Base-by-base conservation (phyloP, 2,797 vertebrate species). In the Mycteria americana region DNA sequence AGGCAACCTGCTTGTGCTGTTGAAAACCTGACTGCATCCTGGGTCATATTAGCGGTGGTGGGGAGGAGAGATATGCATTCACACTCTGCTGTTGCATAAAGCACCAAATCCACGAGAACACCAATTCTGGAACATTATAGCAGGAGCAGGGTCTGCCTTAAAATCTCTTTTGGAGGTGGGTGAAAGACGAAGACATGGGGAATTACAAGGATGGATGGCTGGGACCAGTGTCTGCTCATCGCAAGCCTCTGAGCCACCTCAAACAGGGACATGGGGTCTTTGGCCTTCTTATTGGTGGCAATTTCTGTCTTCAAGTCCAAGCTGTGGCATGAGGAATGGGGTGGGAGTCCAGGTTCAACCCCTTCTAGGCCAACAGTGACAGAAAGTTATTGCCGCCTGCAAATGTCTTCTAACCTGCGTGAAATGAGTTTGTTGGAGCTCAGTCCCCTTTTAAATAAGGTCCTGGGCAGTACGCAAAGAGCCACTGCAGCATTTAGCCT, bases 201-300 rank as follows among this genome's bases (percentile, higher is more conserved):
- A 64, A 22, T 33, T 37, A 63, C 33, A 35, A 19, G 16, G 23
- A n/a, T 30, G 25, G n/a, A 10, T 54, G 56, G 23, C 8, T 86
- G 43, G 21, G 46, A 74, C 30, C 15, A 13, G 27, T 2, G 1
- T 35, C 48, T 51, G 30, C 43, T 89, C 45, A 18, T 11, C 48
- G 28, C 11, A 63, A 64, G 39, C 17, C 37, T 39, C 83, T 73
- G 54, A 90, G 41, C 27, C 59, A 39, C 28, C n/a, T 72, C 4
- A 1, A 21, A 11, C 0, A 3, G 45, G 28, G 37, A 56, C 5
- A 2, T 1, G n/a, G 25, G 12, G 5, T 23, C 60, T 79, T 80
- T 69, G 23, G 6, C 10, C 18, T 10, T 22, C 18, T 51, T 35
- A 18, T 4, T 18, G 10, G 13, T 27, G 31, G 13, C 10, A 37